Percentiles rank a stretch among this genome's conserved stretches.
Conservation (phyloP, 1,140 invertebrate genomes). For the Drosophila serrata region DNA sequence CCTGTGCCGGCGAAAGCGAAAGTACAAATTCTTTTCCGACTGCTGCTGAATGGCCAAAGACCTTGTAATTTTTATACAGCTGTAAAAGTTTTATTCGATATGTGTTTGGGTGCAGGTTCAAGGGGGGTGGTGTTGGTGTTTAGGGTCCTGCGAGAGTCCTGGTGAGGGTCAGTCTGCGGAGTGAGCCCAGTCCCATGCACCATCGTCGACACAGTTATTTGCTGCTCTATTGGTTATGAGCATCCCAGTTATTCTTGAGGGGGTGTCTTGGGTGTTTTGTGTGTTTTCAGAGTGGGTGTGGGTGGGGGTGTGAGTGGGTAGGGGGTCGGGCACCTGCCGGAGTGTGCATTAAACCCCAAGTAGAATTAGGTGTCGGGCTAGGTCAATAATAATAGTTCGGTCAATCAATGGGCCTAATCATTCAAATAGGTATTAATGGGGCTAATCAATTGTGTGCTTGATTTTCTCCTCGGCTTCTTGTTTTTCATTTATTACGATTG, state of each 20-base stretch:
- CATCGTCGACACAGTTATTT: constrained; percentile 73
- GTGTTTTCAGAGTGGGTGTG: constrained; percentile 4
- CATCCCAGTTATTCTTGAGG: constrained; percentile 22
- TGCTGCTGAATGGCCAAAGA: constrained; percentile 72
- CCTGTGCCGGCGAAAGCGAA: constrained; percentile 68
- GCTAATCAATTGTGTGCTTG: constrained; percentile 11
- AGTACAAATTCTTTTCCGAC: constrained; percentile 78
- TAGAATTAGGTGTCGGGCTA: constrained; percentile 11
- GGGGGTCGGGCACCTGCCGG: not conserved
- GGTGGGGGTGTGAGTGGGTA: not conserved
- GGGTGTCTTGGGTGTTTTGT: constrained; percentile 7
- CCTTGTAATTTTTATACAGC: constrained; percentile 83
- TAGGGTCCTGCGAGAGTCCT: constrained; percentile 7
- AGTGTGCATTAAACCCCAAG: constrained; percentile 39
- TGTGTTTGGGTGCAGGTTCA: constrained; percentile 63
- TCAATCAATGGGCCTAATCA: constrained; percentile 12
- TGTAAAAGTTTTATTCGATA: constrained; percentile 84
- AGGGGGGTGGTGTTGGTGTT: too few relatives aligned
- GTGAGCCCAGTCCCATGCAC: constrained; percentile 20
- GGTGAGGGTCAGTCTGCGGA: not conserved
- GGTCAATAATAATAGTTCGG: constrained; percentile 11
- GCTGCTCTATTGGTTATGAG: constrained; percentile 74
- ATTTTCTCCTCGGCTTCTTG: not conserved
- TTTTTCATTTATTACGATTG: not conserved
- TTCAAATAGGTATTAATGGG: constrained; percentile 4